Evolutionary conservation across 2,113 vertebrate genomes (phyloP).

Genomic region (Chloebia gouldiae): DNA sequence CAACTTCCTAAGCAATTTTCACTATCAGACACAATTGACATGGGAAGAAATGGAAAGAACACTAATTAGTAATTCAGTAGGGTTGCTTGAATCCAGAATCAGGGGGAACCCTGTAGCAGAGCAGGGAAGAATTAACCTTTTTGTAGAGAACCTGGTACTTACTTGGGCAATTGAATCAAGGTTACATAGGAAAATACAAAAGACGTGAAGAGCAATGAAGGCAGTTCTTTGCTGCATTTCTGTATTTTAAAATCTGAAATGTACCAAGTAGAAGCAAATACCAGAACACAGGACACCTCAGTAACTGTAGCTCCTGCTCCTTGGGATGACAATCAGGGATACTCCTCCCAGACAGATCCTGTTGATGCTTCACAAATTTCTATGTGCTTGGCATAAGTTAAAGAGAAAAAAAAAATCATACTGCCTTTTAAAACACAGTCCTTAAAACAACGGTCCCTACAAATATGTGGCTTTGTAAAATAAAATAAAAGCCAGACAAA

Average conservation of each 20-base stretch:
- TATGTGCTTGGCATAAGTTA: neutral
- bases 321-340: neutral
- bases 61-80: constrained; percentile 53
- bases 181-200: neutral
- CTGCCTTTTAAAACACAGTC: neutral
- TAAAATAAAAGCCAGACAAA: neutral
- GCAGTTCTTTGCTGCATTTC: neutral
- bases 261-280: neutral
- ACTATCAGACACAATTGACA: constrained; percentile 39
- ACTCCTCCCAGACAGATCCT: neutral
- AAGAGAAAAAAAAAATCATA: neutral
- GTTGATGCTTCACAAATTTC: neutral
- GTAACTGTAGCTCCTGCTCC: neutral
- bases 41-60: constrained; percentile 42
- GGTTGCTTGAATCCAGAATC: constrained; percentile 2
- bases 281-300: neutral
- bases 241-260: neutral
- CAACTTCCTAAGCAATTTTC: constrained; percentile 31
- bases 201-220: neutral
- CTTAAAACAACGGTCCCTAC: neutral
- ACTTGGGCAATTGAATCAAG: neutral
- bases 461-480: neutral
- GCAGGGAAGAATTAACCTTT: constrained; percentile 8
- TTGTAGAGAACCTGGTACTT: neutral
- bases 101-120: neutral